Conservation (phyloP, 2,797 vertebrate species). For the Sebastes wilsoni region DNA sequence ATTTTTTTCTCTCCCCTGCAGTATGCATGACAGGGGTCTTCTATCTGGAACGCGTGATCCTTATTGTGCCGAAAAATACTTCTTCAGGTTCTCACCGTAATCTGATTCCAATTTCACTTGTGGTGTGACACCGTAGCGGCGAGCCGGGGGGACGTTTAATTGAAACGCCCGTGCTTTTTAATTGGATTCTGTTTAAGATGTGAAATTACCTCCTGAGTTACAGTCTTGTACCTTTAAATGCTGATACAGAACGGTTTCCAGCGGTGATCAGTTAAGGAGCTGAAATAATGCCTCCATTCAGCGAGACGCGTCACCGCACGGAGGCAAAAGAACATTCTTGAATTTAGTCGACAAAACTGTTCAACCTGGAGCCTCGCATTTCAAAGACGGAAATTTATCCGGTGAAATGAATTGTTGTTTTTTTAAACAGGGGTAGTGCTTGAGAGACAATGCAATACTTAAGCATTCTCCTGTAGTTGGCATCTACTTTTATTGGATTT, state of each 20-base stretch:
- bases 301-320: conserved; percentile 33
- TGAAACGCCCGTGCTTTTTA: conserved; percentile 83
- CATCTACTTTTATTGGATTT: not conserved
- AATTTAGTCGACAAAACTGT: conserved; percentile 61
- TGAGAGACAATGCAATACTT: conserved; percentile 69
- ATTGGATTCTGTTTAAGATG: conserved; percentile 86
- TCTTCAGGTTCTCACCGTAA: conserved; percentile 77
- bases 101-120: conserved; percentile 88
- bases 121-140: conserved; percentile 77
- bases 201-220: conserved; percentile 83
- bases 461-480: conserved; percentile 26
- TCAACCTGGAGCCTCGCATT: conserved; percentile 66
- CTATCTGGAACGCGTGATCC: conserved; percentile 78
- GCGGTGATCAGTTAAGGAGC: conserved; percentile 76
- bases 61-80: conserved; percentile 78
- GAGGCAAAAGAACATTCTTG: conserved; percentile 59
- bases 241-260: conserved; percentile 75
- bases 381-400: conserved; percentile 75
- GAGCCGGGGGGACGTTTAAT: conserved; percentile 81
- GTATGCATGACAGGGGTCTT: conserved; percentile 81
- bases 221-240: conserved; percentile 79
- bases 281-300: conserved; percentile 76
- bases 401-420: conserved; percentile 65
- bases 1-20: conserved; percentile 55
- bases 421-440: conserved; percentile 65